These are phyloP conservation scores for Alosa sapidissima DNA, from an alignment of 2,797 vertebrate genomes.

Conservation along the genomic window DNA sequence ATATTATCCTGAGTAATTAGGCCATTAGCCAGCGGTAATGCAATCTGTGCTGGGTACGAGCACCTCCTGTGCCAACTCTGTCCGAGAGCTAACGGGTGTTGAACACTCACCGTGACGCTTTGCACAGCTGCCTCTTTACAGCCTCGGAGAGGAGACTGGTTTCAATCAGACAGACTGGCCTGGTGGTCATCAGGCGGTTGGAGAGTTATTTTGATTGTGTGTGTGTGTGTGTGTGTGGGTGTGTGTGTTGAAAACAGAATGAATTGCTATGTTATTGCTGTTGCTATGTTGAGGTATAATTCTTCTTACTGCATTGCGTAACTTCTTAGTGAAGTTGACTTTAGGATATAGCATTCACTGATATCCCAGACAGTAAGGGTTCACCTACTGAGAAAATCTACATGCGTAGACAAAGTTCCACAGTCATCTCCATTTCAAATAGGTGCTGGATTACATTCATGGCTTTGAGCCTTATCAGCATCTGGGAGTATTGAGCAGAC, in stretches of 20 bases:
- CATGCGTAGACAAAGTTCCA: neutral
- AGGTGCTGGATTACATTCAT: neutral
- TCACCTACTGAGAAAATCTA: no score
- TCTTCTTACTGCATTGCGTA: no score
- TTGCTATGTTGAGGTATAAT: neutral
- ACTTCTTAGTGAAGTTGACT: no score
- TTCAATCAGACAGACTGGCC: neutral
- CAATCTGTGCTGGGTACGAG: neutral
- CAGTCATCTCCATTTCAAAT: neutral
- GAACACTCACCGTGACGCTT: neutral
- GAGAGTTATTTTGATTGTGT: neutral
- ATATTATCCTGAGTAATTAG: neutral
- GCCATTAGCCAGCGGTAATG: neutral
- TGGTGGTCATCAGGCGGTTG: neutral
- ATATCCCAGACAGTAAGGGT: no score
- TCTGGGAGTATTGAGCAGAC: neutral
- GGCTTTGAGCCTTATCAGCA: neutral
- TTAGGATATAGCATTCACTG: no score
- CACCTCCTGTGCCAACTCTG: neutral
- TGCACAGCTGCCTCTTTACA: neutral
- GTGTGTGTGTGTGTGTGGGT: constrained; percentile 1
- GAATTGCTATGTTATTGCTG: neutral
- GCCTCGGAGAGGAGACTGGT: neutral
- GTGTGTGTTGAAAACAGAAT: neutral
- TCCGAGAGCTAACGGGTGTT: neutral